A percentile compares a stretch with the other conserved stretches of the same genome.
Conservation (phyloP, 1,140 invertebrate genomes). For the Magallana gigas region DNA sequence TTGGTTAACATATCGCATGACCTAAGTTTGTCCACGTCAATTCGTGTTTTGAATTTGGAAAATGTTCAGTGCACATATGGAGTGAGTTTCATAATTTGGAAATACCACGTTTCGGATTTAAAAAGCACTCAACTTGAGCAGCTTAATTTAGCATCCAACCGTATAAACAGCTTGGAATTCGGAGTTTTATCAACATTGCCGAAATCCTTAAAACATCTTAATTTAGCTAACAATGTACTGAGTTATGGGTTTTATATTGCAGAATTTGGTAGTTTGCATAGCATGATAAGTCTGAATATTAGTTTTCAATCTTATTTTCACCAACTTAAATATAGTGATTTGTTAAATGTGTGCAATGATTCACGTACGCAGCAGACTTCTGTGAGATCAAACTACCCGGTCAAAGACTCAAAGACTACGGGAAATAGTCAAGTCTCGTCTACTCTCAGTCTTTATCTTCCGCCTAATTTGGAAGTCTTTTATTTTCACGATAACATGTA, state of each 20-base stretch:
- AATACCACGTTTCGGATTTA: background rate
- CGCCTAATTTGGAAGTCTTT: background rate
- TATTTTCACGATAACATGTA: conserved; percentile 12
- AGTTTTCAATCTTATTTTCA: conserved; percentile 11
- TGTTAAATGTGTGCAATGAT: background rate
- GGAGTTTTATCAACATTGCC: background rate
- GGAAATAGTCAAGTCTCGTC: no score
- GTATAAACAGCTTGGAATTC: background rate
- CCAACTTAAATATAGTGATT: background rate
- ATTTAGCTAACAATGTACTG: background rate
- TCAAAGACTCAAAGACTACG: no score
- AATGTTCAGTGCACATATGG: background rate
- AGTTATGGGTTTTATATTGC: background rate
- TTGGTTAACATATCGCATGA: background rate
- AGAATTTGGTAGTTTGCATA: background rate
- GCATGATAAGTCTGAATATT: background rate
- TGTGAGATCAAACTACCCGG: background rate
- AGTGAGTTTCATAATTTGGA: background rate
- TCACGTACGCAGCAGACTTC: background rate
- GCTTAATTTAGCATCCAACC: background rate
- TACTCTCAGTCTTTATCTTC: background rate
- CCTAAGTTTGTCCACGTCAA: background rate
- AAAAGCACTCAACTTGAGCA: background rate
- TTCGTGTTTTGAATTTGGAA: background rate
- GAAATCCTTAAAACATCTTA: background rate